Conservation (phyloP, 2,888 invertebrate genomes). For the Brachylomia viminalis region DNA sequence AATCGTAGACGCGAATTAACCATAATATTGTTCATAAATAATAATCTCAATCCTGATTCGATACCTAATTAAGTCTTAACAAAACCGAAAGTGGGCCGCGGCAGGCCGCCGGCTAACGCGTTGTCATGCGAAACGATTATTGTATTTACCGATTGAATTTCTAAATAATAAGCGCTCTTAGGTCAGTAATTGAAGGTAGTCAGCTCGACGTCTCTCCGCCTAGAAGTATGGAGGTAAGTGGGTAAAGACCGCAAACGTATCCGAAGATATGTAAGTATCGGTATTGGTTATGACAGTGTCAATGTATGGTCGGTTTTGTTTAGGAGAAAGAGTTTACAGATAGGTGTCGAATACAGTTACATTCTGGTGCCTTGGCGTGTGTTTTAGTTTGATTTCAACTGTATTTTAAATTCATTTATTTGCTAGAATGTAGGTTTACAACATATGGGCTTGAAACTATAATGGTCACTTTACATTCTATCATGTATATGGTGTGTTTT, state of each 20-base stretch:
- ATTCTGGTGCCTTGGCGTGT: not conserved
- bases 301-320: not conserved
- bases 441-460: too few species aligned
- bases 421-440: too few species aligned
- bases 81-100: constrained; percentile 70
- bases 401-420: too few species aligned
- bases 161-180: constrained; percentile 86
- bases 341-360: constrained; percentile 25
- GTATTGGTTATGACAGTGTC: constrained; percentile 19
- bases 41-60: constrained; percentile 36
- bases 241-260: constrained; percentile 57
- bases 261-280: constrained; percentile 70
- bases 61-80: constrained; percentile 60
- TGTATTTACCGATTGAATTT: constrained; percentile 85
- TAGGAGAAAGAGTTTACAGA: not conserved
- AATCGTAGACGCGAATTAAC: constrained; percentile 11
- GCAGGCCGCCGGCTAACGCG: constrained; percentile 71
- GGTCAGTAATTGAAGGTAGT: constrained; percentile 84
- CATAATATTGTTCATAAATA: constrained; percentile 26
- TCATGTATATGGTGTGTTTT: too few species aligned
- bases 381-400: not conserved
- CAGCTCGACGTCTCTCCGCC: constrained; percentile 77
- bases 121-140: constrained; percentile 84
- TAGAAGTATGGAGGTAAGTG: constrained; percentile 43
- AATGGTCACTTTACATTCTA: too few species aligned